Base-by-base conservation (phyloP, 2,888 invertebrate species). In the Troides aeacus region DNA sequence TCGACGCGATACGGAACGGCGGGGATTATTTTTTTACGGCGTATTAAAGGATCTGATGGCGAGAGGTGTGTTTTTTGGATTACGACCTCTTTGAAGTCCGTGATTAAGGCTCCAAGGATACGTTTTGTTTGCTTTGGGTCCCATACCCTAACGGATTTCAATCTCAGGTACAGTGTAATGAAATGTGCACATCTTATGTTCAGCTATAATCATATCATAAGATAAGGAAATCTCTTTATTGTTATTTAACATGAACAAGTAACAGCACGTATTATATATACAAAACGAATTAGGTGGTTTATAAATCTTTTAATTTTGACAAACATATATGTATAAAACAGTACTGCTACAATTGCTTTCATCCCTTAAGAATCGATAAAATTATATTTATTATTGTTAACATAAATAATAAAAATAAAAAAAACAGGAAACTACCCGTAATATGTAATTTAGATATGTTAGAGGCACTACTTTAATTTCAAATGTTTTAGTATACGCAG, bases 11-110 rank as follows among this genome's bases (percentile, higher is more conserved):
- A 82, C 82, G 81, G 79, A 79, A 70, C 69, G 69, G 71, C 73
- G 80, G 74, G 76, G 70, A 73, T 76, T 76, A 78, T 82, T 84
- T 84, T 84, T 84, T 84, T 83, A 80, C 79, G 78, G 77, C 75
- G 86, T 86, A 87, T 88, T 89, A 88, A 84, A 84, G 87, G 88
- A 87, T 87, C 85, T 72, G 74, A 74, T 72, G 71, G 79, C 79
- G 68, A 67, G 80, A 87, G 87, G 91, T 91, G 89, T 91, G 83
- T 88, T 88, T 84, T 90, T 88, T 82, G 88, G 90, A 91, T 92
- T 90, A 91, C 77, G 79, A 75, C 76, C 78, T 80, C 87, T 92
- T 92, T 92, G 91, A 91, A 81, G 89, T 86, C 73, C 76, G 73
- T 81, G 84, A 85, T 84, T 84, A 86, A 84, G 85, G 84, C 79